phyloP scores from a whole-genome alignment of 1,140 invertebrate genomes.

The Bombus polaris region DNA sequence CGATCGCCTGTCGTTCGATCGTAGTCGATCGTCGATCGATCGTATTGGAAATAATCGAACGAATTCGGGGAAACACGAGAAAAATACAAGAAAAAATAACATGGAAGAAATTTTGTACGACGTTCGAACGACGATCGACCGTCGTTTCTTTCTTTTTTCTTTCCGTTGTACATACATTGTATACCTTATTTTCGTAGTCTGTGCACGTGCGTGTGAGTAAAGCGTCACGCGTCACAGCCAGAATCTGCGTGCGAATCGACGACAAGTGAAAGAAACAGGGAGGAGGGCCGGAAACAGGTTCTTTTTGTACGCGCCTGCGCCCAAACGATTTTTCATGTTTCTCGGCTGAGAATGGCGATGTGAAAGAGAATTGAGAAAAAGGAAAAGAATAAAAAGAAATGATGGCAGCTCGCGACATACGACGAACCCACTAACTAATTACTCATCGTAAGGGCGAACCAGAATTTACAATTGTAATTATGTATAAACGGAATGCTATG shows the following conservation, averaged over 20 bases:
- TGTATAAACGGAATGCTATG: constrained; percentile 83
- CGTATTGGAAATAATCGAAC: background rate
- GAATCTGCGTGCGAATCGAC: constrained; percentile 30
- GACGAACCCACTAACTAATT: constrained; percentile 76
- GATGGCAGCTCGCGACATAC: constrained; percentile 53
- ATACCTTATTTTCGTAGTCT: constrained; percentile 64
- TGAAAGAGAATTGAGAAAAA: background rate
- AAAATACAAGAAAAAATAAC: no score
- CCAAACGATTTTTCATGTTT: constrained; percentile 67
- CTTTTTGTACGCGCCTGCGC: constrained; percentile 73
- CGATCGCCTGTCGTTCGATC: constrained; percentile 10
- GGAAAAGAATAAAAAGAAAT: background rate
- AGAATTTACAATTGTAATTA: constrained; percentile 83
- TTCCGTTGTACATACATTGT: constrained; percentile 70
- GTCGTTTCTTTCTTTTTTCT: constrained; percentile 47
- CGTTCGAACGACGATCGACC: constrained; percentile 20
- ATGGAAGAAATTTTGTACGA: no score
- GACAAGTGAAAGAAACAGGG: background rate
- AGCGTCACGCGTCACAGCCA: constrained; percentile 7
- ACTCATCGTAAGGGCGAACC: constrained; percentile 74
- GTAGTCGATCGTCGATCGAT: constrained; percentile 4
- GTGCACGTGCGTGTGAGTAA: background rate
- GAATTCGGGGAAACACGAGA: no score
- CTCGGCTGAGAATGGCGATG: constrained; percentile 39
- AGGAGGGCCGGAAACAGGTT: constrained; percentile 10